A percentile compares a stretch with the other conserved stretches of the same genome.
Conservation (phyloP, 2,888 invertebrate species). For the Acleris laterana region DNA sequence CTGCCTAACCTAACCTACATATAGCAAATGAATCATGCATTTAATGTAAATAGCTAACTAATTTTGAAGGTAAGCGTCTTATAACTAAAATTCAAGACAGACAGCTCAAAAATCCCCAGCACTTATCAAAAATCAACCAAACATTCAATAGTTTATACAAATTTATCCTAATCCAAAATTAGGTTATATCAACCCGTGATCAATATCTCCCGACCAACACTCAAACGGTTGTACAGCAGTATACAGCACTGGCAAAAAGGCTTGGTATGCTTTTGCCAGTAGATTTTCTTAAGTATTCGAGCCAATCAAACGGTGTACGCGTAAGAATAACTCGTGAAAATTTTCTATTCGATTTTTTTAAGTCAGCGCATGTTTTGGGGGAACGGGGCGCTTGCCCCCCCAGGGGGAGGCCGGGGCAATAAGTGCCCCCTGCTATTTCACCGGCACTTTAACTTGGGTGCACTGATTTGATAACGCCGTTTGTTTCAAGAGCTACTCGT, state of each 20-base stretch:
- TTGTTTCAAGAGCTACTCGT: slow-evolving; percentile 76
- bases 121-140: too few species aligned
- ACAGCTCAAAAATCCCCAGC: too few species aligned
- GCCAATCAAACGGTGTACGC: slow-evolving; percentile 31
- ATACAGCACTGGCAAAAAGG: slow-evolving; percentile 18
- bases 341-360: slow-evolving; percentile 38
- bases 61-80: too few species aligned
- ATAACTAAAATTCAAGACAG: too few species aligned
- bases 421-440: slow-evolving; percentile 80
- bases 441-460: slow-evolving; percentile 81
- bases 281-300: slow-evolving; percentile 19
- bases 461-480: slow-evolving; percentile 84
- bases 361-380: slow-evolving; percentile 35
- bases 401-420: slow-evolving; percentile 60
- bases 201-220: not conserved
- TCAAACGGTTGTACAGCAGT: not conserved
- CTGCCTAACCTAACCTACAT: too few species aligned
- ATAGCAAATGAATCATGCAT: too few species aligned
- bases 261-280: slow-evolving; percentile 26
- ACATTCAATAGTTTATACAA: too few species aligned
- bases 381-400: slow-evolving; percentile 23
- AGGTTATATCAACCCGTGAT: too few species aligned
- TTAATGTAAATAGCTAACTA: too few species aligned
- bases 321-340: slow-evolving; percentile 36
- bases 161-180: too few species aligned